Base-by-base conservation (phyloP, 1,140 invertebrate genomes). In the Lepidurus couesii region DNA sequence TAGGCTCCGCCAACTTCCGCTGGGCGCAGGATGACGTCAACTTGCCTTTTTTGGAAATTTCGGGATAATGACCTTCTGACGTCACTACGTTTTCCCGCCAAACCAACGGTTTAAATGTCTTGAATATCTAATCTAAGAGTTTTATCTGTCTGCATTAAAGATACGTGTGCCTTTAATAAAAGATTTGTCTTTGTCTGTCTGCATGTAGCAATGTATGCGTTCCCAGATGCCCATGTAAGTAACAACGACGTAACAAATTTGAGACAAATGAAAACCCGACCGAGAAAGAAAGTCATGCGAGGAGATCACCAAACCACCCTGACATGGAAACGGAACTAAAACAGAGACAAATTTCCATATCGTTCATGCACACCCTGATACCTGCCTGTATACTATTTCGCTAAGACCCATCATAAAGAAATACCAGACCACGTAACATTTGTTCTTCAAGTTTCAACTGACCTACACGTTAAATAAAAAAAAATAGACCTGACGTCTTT, bases 301-400 rank as follows among this genome's bases (percentile, higher is more conserved):
- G 53, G 53, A 65, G 53, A 65, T 65, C 53, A 65, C 53, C 53
- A 65, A 65, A 65, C 53, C 53, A 65, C 53, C 53, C 8, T 65
- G 53, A 65, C 53, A 65, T 65, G 21, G 21, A 65, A 65, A 65
- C 21, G 13, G 13, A 65, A 65, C 45, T 47, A 65, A 65, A 9
- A 16, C 8, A 65, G 16, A 4, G 5, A n/a, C 13, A 65, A 65
- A 65, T 21, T 65, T 13, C 21, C 13, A 13, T 65, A 21, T 16
- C 53, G 8, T 16, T 65, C 53, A 65, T 65, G 53, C 16, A 65
- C 21, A 65, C 9, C 53, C 21, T 4, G 53, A 21, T 21, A 21
- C 3, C n/a, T 65, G 2, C 53, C 16, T 65, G 13, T 65, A 65
- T 16, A 21, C 53, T 21, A 65, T 7, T 13, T 21, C 53, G 16